Base-by-base conservation (phyloP, 1,140 invertebrate genomes). In the Drosophila parvula region DNA sequence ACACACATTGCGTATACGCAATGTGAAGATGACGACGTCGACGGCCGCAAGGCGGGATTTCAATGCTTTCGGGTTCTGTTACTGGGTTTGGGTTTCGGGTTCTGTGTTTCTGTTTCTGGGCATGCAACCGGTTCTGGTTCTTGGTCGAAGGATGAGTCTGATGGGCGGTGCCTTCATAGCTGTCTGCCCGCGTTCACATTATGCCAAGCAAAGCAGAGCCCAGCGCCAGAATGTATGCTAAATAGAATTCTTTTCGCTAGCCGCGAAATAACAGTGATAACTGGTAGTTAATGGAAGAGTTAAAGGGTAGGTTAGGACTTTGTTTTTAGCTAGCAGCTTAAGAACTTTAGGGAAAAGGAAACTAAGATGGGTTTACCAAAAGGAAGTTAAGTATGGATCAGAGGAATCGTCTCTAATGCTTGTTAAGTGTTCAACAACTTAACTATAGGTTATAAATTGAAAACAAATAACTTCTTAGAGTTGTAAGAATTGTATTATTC, bases 181-280 rank as follows among this genome's bases (percentile, higher is more conserved):
- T 80, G 68, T 80, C 81, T 78, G 81, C 44, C 44, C 65, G 81
- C 81, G 67, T 61, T 74, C 64, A 78, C 74, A 84, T 84, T 84
- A 84, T 85, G 78, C 78, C 81, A 85, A 68, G 78, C 69, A 47
- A 47, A 75, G 68, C 81, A 58, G 65, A 58, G 51, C 64, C 79
- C 88, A 58, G 65, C 64, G 82, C 88, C 82, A 70, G 82, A 90
- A 90, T 79, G 88, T 90, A 90, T 90, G 88, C 86, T 90, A 90
- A 90, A 90, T 90, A 90, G 61, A 86, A 74, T 90, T 90, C 85
- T 48, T 75, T 59, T 70, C 55, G 55, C 27, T 48, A 58, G 65
- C 28, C 51, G 34, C 18, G 36, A 57, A 30, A 10, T 30, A 38
- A 69, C 65, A 69, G 65, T 69, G 16, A 11, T 9, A n/a, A 34